Evolutionary conservation across 1,140 invertebrate genomes (phyloP), one percentile per base, ranked within the genome.

Genomic region (Oncopodura yosiiana): DNA sequence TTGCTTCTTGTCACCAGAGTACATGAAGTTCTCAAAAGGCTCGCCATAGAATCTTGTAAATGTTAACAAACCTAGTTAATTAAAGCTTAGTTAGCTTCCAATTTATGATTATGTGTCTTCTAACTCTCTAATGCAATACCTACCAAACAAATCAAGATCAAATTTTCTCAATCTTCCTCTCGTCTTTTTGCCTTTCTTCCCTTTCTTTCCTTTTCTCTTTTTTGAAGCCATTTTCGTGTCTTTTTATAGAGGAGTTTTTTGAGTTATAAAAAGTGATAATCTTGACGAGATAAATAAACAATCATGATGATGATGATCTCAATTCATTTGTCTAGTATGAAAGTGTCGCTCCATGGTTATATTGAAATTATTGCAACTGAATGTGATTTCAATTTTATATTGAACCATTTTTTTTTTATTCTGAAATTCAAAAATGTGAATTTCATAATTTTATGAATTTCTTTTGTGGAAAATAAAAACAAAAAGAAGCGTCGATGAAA

Each of bases 41-140:
- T 11, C 46, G 8, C 62, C 62, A 53, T 58, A 55, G 24, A 39
- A 53, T n/a, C 62, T 45, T 9, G 62, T 63, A 43, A 63, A 63
- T 9, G 57, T 63, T 14, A 63, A 21, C 23, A 63, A n/a, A 8
- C 61, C 61, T 62, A 24, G 30, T 32, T 23, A 46, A 30, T 4
- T 9, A 16, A 53, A 42, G 18, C 18, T 14, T 14, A 9, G 6
- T 51, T 23, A 32, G 16, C 9, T 32, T 27, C 14, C 8, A 8
- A 19, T 9, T 41, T 18, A 48, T 14, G 27, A 24, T 14, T 3
- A 18, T 19, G 9, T 44, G 24, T 8, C 18, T 44, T 44, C 23
- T 44, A 49, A 32, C 11, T 43, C 8, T 34, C 0, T 24, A 39
- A 6, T 24, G 21, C 1, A 36, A 32, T 30, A 26, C 19, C 14